A percentile compares a stretch with the other conserved stretches of the same genome.
Conservation (phyloP, 2,113 vertebrate species). For the Marmota monax region DNA sequence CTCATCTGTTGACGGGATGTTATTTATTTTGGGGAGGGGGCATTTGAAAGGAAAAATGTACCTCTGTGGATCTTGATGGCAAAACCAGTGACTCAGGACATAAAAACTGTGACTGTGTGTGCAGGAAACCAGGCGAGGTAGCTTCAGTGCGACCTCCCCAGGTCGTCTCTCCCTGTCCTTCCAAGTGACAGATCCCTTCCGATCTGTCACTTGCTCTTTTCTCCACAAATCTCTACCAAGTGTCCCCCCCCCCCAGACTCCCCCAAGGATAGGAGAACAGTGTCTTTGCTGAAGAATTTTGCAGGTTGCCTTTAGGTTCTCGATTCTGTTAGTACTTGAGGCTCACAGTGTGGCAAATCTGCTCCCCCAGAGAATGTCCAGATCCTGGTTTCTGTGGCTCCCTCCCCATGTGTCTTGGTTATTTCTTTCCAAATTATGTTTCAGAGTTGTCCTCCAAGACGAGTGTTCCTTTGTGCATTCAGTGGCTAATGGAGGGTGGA, state of each 20-base stretch:
- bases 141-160: rapidly evolving
- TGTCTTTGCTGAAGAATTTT: background rate
- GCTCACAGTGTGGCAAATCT: background rate
- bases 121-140: rapidly evolving
- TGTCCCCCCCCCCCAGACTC: background rate
- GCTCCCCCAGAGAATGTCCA: background rate
- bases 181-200: too few relatives aligned
- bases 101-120: background rate
- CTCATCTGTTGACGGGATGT: background rate
- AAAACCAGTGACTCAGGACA: background rate
- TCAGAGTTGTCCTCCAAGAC: background rate
- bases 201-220: background rate
- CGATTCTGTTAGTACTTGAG: rapidly evolving
- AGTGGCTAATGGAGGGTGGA: background rate
- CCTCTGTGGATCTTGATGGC: background rate
- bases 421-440: background rate
- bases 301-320: background rate
- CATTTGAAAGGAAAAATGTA: background rate
- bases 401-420: background rate
- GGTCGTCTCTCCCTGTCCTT: background rate
- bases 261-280: background rate
- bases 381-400: background rate
- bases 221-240: background rate
- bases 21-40: background rate
- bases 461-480: background rate